phyloP scores from a whole-genome alignment of 2,113 vertebrate genomes.

The Ariopsis seemanni region DNA sequence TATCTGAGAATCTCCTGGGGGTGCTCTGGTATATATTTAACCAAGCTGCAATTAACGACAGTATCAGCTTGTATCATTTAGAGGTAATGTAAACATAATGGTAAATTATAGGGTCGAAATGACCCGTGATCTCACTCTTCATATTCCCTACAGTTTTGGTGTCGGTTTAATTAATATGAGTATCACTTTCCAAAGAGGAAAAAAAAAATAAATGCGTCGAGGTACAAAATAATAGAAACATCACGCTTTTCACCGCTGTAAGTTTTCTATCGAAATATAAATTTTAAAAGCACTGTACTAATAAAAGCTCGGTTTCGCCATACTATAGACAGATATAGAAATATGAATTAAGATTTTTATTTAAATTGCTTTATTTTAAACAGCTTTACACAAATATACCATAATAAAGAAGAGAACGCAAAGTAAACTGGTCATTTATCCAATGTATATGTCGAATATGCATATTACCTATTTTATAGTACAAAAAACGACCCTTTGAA shows the following conservation, averaged over 20 bases:
- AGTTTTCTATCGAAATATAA: constrained; percentile 80
- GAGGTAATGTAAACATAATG: constrained; percentile 99
- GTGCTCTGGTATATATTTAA: constrained; percentile 92
- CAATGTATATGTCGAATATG: not conserved
- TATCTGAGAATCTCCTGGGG: constrained; percentile 85
- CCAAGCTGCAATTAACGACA: constrained; percentile 98
- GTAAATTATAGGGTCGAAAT: constrained; percentile 99
- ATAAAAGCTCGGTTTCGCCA: constrained; percentile 56
- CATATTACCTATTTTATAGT: not conserved
- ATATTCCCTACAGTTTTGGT: constrained; percentile 90
- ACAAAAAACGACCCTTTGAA: not conserved
- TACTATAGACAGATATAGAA: not conserved
- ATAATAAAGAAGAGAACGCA: not conserved
- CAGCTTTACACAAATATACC: not conserved
- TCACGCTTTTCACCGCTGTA: constrained; percentile 77
- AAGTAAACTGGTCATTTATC: not conserved
- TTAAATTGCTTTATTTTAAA: not conserved
- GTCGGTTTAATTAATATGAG: constrained; percentile 92
- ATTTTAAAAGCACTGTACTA: constrained; percentile 79
- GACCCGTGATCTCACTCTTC: constrained; percentile 91
- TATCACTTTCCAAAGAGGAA: constrained; percentile 77
- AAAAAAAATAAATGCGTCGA: constrained; percentile 68
- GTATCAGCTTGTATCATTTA: constrained; percentile 99
- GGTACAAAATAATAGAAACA: constrained; percentile 73
- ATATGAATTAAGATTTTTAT: not conserved